These are phyloP conservation scores for Phoronis australis DNA, from an alignment of 2,888 invertebrate genomes.

Conservation along the genomic window DNA sequence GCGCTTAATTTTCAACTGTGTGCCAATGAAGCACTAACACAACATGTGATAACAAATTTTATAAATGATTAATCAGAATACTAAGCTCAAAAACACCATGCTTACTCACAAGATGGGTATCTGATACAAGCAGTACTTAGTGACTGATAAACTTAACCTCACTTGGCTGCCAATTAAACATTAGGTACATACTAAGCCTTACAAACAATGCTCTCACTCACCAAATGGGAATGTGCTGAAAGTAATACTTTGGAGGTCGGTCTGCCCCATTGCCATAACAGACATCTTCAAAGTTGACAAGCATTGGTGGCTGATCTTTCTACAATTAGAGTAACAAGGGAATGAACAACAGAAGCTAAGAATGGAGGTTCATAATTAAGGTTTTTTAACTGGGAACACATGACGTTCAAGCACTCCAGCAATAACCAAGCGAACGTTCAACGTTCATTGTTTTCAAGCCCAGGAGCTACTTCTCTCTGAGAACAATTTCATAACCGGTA, in stretches of 20 bases:
- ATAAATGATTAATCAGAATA: neutral
- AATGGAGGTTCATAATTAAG: neutral
- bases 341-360: too few relatives aligned
- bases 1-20: too few relatives aligned
- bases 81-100: constrained; percentile 16
- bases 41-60: neutral
- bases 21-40: too few relatives aligned
- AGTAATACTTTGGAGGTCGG: constrained; percentile 67
- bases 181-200: too few relatives aligned
- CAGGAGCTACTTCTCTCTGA: too few relatives aligned
- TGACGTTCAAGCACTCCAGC: neutral
- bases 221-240: constrained; percentile 71
- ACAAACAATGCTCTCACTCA: too few relatives aligned
- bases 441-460: neutral
- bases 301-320: constrained; percentile 65
- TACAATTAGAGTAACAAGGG: constrained; percentile 12
- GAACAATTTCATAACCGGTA: too few relatives aligned
- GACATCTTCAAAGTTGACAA: constrained; percentile 76
- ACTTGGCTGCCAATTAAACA: too few relatives aligned
- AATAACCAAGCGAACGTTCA: neutral
- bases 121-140: too few relatives aligned
- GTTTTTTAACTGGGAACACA: neutral
- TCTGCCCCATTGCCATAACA: constrained; percentile 70
- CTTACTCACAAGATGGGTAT: too few relatives aligned
- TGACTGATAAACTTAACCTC: too few relatives aligned